Conservation (phyloP, 1,140 invertebrate species). For the Orchesella cincta region DNA sequence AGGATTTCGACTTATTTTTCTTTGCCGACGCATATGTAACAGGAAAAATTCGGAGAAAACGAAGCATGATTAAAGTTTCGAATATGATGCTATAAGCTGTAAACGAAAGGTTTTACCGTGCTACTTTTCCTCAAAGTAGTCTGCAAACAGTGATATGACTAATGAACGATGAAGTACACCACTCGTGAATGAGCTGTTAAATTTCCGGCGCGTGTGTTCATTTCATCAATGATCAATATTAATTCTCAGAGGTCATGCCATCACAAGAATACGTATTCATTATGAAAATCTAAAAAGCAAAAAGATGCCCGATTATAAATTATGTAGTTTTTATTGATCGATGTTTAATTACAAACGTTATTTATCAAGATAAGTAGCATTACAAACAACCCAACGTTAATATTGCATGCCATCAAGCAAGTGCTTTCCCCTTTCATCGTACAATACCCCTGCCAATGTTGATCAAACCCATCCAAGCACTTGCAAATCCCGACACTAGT, state of each 20-base stretch:
- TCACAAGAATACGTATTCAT: background rate
- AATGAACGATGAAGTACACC: too few relatives aligned
- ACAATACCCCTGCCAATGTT: conserved; percentile 26
- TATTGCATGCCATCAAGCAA: background rate
- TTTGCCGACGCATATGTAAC: too few relatives aligned
- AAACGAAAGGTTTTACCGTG: too few relatives aligned
- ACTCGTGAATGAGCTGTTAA: too few relatives aligned
- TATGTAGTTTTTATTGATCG: background rate
- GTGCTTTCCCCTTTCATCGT: background rate
- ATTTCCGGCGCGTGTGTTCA: too few relatives aligned
- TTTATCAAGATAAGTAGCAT: background rate
- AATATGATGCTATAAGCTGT: too few relatives aligned
- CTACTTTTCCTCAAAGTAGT: too few relatives aligned
- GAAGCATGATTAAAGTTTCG: too few relatives aligned
- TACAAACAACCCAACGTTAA: background rate
- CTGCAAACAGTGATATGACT: too few relatives aligned
- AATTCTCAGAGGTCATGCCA: background rate
- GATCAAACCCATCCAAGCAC: background rate
- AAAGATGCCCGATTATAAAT: background rate
- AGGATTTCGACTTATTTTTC: too few relatives aligned
- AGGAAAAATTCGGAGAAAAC: too few relatives aligned
- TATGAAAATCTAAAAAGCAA: background rate
- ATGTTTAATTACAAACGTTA: background rate
- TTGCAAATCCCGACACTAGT: background rate
- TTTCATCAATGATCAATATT: too few relatives aligned